phyloP scores from a whole-genome alignment of 53 echinoderm and acorn worm species.

The Crossaster papposus region DNA sequence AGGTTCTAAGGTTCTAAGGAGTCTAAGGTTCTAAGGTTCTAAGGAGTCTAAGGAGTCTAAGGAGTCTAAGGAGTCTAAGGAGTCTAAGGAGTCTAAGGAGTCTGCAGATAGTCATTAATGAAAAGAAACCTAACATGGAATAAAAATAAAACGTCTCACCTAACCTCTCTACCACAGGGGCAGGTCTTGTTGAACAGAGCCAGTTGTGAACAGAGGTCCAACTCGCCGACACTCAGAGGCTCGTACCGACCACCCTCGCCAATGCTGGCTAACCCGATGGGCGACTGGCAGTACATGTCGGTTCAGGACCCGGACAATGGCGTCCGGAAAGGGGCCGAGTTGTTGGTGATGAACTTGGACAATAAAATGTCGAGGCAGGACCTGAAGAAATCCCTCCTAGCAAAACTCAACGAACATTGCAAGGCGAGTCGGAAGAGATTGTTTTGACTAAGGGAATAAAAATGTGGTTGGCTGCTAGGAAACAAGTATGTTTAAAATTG shows the following conservation, averaged over 20 bases:
- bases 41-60: too few species aligned
- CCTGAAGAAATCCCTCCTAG: slow-evolving; percentile 81
- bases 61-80: too few species aligned
- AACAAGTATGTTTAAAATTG: too few species aligned
- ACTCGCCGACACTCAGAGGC: slow-evolving; percentile 63
- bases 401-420: slow-evolving; percentile 87
- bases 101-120: too few species aligned
- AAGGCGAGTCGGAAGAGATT: slow-evolving; percentile 60
- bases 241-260: slow-evolving; percentile 71
- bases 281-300: slow-evolving; percentile 64
- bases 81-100: too few species aligned
- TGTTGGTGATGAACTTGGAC: slow-evolving; percentile 95
- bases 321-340: slow-evolving; percentile 76
- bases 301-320: slow-evolving; percentile 45
- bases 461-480: too few species aligned
- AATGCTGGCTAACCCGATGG: slow-evolving; percentile 61
- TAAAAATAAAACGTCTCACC: too few species aligned
- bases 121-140: too few species aligned
- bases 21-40: too few species aligned
- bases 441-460: too few species aligned
- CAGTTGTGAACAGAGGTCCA: slow-evolving; percentile 32
- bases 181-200: slow-evolving; percentile 48
- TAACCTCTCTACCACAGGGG: too few species aligned
- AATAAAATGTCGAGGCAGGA: slow-evolving; percentile 86
- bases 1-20: too few species aligned